Evolutionary conservation across 2,797 vertebrate genomes (phyloP), one percentile per base, ranked within the genome.

Genomic region (Falco biarmicus): DNA sequence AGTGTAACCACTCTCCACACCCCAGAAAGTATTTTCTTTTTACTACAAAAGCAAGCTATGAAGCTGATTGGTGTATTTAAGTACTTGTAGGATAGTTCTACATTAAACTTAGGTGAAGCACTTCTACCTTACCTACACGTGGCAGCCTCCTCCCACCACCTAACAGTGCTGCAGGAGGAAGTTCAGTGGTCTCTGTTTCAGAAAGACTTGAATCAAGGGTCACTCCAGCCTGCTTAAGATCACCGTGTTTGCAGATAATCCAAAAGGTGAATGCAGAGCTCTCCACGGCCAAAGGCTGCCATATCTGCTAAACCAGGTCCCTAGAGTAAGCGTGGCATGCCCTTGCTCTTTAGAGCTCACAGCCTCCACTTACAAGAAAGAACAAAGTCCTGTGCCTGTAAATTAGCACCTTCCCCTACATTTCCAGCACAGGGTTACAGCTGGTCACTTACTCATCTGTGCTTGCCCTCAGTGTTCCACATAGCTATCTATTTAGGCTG

Each of bases 401-500:
- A 87, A 95, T 71, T 19, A 89, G 71, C 5, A 14, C 75, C 79
- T 91, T 92, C 34, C 48, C 64, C 60, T 41, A 2, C 1, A 0
- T 28, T 75, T 73, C 43, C 64, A 93, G 75, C 56, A 66, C 28
- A 51, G 48, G 60, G 81, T 96, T 88, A 96, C 48, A 66, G 69
- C 43, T 65, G 70, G 83, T 90, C 85, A 87, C 68, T 74, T 79
- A 78, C n/a, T 39, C 63, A 90, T 78, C 61, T 61, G 19, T 50
- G 94, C 65, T 81, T 80, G 76, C 48, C 34, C 59, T 74, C 54
- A 0, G 6, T 63, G 79, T 73, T 88, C 77, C 89, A 85, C 79
- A 73, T 21, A 91, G 41, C 68, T 87, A 83, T 61, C 60, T 89
- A 78, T 77, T 94, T 69, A 95, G 73, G 84, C 79, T 88, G 68